Evolutionary conservation across 2,888 invertebrate genomes (phyloP).

Genomic region (Zonitis immaculata): DNA sequence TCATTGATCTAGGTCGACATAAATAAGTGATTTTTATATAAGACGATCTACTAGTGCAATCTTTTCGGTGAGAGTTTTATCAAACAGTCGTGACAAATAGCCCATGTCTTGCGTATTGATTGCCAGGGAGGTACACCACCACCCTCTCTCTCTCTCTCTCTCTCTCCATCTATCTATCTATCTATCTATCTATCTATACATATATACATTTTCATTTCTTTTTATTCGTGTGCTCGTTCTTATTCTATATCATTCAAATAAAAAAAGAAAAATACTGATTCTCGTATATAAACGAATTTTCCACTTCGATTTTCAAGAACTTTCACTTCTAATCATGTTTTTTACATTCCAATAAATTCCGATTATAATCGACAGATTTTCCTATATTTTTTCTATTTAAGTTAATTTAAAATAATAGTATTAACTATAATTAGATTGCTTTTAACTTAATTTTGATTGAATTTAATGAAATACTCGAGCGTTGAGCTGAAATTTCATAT

Average conservation of each 20-base stretch:
- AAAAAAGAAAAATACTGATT: background rate
- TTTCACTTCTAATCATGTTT: conserved; percentile 20
- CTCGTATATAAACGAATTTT: background rate
- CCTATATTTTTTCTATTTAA: no score
- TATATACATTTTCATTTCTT: conserved; percentile 13
- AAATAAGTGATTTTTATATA: conserved; percentile 8
- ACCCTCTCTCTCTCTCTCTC: conserved; percentile 10
- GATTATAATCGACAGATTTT: no score
- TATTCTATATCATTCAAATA: background rate
- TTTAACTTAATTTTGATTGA: no score
- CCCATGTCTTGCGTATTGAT: conserved; percentile 34
- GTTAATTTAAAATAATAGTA: conserved; percentile 7
- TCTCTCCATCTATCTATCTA: conserved; percentile 7
- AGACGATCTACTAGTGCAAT: conserved; percentile 7
- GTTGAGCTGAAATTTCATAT: conserved; percentile 1
- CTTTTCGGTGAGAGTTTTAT: conserved; percentile 15
- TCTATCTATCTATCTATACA: no score
- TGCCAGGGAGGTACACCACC: conserved; percentile 24
- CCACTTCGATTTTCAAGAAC: conserved; percentile 12
- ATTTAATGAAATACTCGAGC: no score
- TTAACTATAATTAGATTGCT: no score
- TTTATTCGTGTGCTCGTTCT: background rate
- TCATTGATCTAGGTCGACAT: conserved; percentile 1
- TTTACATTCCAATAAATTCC: conserved; percentile 22
- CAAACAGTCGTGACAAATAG: conserved; percentile 32